Conservation (phyloP, 2,888 invertebrate species). For the Folsomia candida region DNA sequence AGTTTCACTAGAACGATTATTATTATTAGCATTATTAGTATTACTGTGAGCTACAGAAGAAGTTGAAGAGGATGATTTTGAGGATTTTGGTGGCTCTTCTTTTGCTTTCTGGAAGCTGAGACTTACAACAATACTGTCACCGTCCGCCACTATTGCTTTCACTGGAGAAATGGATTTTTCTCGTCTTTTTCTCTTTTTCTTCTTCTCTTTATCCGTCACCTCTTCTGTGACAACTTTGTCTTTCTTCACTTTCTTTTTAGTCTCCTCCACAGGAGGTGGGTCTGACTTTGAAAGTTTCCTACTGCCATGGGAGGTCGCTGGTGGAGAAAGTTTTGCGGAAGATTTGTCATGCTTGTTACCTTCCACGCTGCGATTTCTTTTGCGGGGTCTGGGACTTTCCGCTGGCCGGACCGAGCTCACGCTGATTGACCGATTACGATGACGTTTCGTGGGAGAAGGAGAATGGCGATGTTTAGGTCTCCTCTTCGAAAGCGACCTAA, state of each 20-base stretch:
- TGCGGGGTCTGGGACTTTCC: slow-evolving; percentile 17
- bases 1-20: slow-evolving; percentile 4
- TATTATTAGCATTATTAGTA: slow-evolving; percentile 19
- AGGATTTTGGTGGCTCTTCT: slow-evolving; percentile 20
- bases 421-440: slow-evolving; percentile 3
- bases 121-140: slow-evolving; percentile 88
- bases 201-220: slow-evolving; percentile 47
- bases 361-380: slow-evolving; percentile 14
- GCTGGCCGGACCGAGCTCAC: neutral
- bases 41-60: neutral
- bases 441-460: slow-evolving; percentile 2
- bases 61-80: neutral
- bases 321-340: slow-evolving; percentile 31
- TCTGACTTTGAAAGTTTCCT: neutral
- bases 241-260: slow-evolving; percentile 26
- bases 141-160: slow-evolving; percentile 88
- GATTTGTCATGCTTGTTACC: slow-evolving; percentile 25
- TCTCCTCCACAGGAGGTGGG: slow-evolving; percentile 12
- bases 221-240: slow-evolving; percentile 30
- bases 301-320: slow-evolving; percentile 51
- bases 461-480: slow-evolving; percentile 3
- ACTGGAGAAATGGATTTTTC: slow-evolving; percentile 65
- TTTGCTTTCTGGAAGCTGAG: slow-evolving; percentile 76
- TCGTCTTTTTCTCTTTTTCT: slow-evolving; percentile 49
- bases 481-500: slow-evolving; percentile 14